Percentiles rank a stretch among this genome's conserved stretches.
Evolutionary conservation across 2,113 vertebrate genomes (phyloP).

Genomic region (Indri indri): DNA sequence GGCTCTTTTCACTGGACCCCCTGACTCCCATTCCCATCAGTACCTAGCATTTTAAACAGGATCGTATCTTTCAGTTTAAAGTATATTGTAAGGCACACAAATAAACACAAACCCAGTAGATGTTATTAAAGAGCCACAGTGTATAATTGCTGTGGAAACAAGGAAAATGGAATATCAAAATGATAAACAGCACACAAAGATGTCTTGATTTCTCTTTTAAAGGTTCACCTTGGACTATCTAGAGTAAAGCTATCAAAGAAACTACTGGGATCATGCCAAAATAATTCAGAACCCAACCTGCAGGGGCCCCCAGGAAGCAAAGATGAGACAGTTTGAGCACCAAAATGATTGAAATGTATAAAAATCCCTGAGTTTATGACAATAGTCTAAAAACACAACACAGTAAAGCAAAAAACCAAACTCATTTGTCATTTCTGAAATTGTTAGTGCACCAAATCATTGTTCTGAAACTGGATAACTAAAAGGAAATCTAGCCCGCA

Average conservation of each 20-base stretch:
- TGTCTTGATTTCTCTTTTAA: not conserved
- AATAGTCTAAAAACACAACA: not conserved
- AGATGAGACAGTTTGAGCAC: not conserved
- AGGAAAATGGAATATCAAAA: not conserved
- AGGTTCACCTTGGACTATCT: not conserved
- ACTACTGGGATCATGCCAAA: not conserved
- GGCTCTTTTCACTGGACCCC: not conserved
- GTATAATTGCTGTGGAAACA: not conserved
- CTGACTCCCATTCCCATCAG: not conserved
- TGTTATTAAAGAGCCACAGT: not conserved
- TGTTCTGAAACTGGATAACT: not conserved
- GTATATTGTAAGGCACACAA: not conserved
- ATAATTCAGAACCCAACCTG: not conserved
- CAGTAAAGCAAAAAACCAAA: not conserved
- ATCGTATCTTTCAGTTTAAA: not conserved
- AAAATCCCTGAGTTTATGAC: not conserved
- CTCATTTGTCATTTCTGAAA: not conserved
- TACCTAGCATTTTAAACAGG: not conserved
- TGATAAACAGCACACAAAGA: not conserved
- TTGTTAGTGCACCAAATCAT: not conserved
- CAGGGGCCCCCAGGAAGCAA: not conserved
- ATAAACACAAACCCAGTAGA: not conserved
- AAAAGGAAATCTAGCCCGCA: not conserved
- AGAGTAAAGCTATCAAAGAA: not conserved
- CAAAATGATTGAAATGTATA: not conserved